Evolutionary conservation across 1,140 invertebrate species (phyloP).

Genomic region (Drosophila orena): DNA sequence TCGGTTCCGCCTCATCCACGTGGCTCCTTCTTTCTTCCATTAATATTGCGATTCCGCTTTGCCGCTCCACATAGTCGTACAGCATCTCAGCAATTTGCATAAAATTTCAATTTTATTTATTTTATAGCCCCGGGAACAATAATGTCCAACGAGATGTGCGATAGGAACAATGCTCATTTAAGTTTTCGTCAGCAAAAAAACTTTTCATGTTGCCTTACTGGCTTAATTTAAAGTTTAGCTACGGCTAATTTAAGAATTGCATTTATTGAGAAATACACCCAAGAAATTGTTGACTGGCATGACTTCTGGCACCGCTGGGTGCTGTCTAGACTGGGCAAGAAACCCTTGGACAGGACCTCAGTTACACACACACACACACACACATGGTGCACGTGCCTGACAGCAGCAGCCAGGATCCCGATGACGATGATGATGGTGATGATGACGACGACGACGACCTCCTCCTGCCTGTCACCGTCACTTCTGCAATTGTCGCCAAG

Average conservation of each 20-base stretch:
- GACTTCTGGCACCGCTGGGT: conserved; percentile 7
- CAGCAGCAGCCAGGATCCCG: conserved; percentile 54
- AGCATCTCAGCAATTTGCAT: conserved; percentile 64
- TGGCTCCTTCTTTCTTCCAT: conserved; percentile 30
- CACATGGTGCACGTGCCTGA: conserved; percentile 53
- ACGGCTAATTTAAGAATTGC: background rate
- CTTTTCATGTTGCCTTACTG: conserved; percentile 8
- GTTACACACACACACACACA: conserved; percentile 16
- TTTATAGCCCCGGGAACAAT: conserved; percentile 67
- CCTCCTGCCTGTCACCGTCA: conserved; percentile 27
- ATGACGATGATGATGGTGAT: conserved; percentile 16
- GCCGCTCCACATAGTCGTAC: conserved; percentile 35
- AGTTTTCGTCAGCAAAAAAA: conserved; percentile 35
- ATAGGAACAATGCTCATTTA: conserved; percentile 41
- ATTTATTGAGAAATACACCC: background rate
- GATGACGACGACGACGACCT: conserved; percentile 14
- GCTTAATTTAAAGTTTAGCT: conserved; percentile 14
- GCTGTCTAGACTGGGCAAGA: conserved; percentile 45
- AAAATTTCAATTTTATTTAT: conserved; percentile 82
- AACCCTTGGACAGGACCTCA: conserved; percentile 33
- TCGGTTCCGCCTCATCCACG: background rate
- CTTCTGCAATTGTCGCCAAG: conserved; percentile 62
- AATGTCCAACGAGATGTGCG: conserved; percentile 36
- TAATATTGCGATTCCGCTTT: conserved; percentile 36
- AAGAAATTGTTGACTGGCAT: background rate